phyloP scores from a whole-genome alignment of 2,888 invertebrate species.

The Tipula vernalis region DNA sequence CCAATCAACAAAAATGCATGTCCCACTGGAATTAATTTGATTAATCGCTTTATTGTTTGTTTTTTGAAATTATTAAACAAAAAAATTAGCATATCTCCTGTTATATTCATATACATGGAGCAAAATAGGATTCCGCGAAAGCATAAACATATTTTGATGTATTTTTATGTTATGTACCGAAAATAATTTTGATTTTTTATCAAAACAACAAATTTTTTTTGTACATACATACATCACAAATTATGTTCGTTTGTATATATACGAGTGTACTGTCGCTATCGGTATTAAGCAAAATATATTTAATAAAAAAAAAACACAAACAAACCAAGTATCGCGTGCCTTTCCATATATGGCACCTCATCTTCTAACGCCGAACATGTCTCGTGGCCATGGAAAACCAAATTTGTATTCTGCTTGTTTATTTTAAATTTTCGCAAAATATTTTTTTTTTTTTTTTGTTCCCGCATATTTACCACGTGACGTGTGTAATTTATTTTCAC shows the following conservation, averaged over 20 bases:
- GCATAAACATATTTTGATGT: neutral
- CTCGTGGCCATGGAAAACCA: neutral
- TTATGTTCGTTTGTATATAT: neutral
- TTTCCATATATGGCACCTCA: neutral
- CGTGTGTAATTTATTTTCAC: neutral
- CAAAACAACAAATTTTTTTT: neutral
- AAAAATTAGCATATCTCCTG: neutral
- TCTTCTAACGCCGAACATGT: neutral
- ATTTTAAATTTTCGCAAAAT: neutral
- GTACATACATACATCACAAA: neutral
- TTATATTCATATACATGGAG: neutral
- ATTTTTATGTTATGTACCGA: neutral
- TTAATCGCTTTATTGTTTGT: neutral
- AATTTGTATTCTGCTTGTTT: neutral
- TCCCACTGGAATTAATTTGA: neutral
- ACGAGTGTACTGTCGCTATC: neutral
- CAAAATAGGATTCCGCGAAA: neutral
- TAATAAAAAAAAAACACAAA: neutral
- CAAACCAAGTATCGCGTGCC: neutral
- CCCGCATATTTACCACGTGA: neutral
- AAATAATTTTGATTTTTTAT: neutral
- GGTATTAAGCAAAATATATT: neutral
- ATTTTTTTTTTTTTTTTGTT: neutral
- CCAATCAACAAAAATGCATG: neutral
- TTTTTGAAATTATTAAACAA: neutral